Evolutionary conservation across 2,797 vertebrate genomes (phyloP), one percentile per base, ranked within the genome.

Genomic region (Lacerta agilis): DNA sequence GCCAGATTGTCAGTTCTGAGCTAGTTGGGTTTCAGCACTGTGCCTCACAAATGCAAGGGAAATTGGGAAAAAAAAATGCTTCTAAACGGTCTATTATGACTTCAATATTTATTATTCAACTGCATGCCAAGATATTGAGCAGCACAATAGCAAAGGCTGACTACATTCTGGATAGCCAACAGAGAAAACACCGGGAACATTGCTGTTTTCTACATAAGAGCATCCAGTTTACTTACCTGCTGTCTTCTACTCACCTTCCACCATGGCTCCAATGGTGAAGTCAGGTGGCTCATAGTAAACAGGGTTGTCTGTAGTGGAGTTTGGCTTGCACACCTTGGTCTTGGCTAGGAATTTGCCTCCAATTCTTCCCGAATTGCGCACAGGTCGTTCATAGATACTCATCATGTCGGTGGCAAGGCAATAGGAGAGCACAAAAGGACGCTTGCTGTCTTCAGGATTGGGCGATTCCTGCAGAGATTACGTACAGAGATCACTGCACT

Each of bases 371-470:
- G 98, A 98, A 94, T 99, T 99, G 25, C 92, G 96, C n/a, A 95
- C 79, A 7, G 96, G 93, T 13, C 95, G 98, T 86, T 99, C 98
- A 87, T 97, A 99, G 94, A 99, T 98, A 92, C 98, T 97, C 88
- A 99, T 97, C 88, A 94, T 98, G 93, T 98, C 97, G 11, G 97
- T 90, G 0, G 98, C 96, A 69, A 98, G 96, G 95, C 94, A 98
- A 93, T 98, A 99, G 64, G 97, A 98, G 78, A 99, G 94, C 82
- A 99, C 93, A 88, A 99, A 99, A 41, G 55, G 95, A 0, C 98
- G 97, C 2, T 92, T 96, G 84, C 96, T 96, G 25, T 99, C 98
- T 81, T 96, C 95, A 0, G 97, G 97, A 83, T 97, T 96, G 81
- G 96, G 96, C 6, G 98, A 98, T 81, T 98, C 98, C 98, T 99